Percentiles rank a stretch among this genome's conserved stretches.
Conservation (phyloP, 1,140 invertebrate species). For the Drosophila pectinifera region DNA sequence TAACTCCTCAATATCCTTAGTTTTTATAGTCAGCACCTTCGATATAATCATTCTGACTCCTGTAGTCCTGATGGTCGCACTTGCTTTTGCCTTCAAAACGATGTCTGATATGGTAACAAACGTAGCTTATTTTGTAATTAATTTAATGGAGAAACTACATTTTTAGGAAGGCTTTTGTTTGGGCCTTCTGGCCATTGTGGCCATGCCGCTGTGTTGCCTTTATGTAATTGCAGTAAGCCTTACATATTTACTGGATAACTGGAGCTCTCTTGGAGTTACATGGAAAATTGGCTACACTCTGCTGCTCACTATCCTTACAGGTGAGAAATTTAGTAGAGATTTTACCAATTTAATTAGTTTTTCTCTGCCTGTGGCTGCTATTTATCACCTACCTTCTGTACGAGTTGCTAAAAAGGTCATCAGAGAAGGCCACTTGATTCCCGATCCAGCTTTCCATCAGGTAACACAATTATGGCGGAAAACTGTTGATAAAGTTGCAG, state of each 20-base stretch:
- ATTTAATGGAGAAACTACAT: rapidly evolving
- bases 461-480: constrained; percentile 20
- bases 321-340: background rate
- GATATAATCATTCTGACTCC: background rate
- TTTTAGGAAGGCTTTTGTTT: constrained; percentile 2
- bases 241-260: background rate
- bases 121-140: background rate
- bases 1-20: background rate
- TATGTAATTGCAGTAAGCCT: background rate
- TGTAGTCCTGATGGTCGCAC: background rate
- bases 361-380: background rate
- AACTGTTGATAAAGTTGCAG: constrained; percentile 53
- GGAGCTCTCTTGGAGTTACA: background rate
- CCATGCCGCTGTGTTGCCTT: background rate
- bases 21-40: background rate
- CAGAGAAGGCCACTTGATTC: no score
- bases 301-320: background rate
- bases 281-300: background rate
- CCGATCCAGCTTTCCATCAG: background rate
- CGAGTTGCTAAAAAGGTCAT: background rate
- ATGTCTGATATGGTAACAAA: background rate
- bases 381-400: background rate
- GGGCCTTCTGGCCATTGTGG: background rate
- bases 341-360: background rate
- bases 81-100: background rate